phyloP scores from a whole-genome alignment of 2,113 vertebrate genomes.

The rat (Rattus norvegicus) region GRCr8 NC_086033.1:23821501-23822000 shows the following conservation, averaged over 20 bases:
- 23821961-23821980: background rate
- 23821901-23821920: background rate
- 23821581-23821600: background rate
- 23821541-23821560: background rate
- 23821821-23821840: conserved; percentile 77
- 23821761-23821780: conserved; percentile 70
- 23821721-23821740: conserved; percentile 77
- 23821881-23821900: background rate
- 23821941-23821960: background rate
- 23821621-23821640: background rate
- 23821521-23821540: background rate
- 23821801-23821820: conserved; percentile 82
- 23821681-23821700: conserved; percentile 35
- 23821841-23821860: background rate
- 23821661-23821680: background rate
- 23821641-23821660: background rate
- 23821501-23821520: background rate
- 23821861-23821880: background rate
- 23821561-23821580: background rate
- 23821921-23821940: background rate
- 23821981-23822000: background rate
- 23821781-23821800: conserved; percentile 74
- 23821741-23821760: conserved; percentile 82
- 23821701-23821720: conserved; percentile 79
- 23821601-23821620: background rate